Percentiles rank a stretch among this genome's conserved stretches.
phyloP scores from a whole-genome alignment of 2,797 vertebrate genomes.

The Chrosomus eos region DNA sequence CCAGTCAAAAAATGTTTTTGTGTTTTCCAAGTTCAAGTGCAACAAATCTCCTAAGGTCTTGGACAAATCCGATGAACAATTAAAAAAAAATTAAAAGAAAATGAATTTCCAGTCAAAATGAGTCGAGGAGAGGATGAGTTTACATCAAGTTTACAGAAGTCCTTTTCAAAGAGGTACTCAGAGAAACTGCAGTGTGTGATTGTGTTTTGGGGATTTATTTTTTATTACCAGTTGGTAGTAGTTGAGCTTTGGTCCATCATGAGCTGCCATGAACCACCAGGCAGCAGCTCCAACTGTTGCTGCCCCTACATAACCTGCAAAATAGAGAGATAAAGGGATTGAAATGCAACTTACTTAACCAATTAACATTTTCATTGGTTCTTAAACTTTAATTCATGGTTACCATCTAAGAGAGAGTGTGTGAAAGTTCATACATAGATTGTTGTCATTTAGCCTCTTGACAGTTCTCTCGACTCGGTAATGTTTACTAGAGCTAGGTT shows the following conservation, averaged over 20 bases:
- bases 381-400: background rate
- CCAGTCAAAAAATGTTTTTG: too few species aligned
- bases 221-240: slow-evolving; percentile 77
- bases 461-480: background rate
- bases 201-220: background rate
- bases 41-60: too few species aligned
- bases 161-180: background rate
- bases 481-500: background rate
- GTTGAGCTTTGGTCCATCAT: slow-evolving; percentile 79
- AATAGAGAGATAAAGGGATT: background rate
- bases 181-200: background rate
- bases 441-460: background rate
- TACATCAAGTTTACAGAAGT: background rate
- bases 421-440: background rate
- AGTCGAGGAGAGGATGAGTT: too few species aligned
- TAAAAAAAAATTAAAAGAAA: too few species aligned
- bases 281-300: slow-evolving; percentile 82
- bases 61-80: too few species aligned
- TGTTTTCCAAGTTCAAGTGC: too few species aligned
- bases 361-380: background rate
- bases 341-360: background rate
- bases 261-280: slow-evolving; percentile 85
- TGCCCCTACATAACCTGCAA: slow-evolving; percentile 78
- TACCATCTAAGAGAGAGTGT: background rate
- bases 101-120: too few species aligned